phyloP scores from a whole-genome alignment of 2,888 invertebrate genomes.

The Eledona agricola region DNA sequence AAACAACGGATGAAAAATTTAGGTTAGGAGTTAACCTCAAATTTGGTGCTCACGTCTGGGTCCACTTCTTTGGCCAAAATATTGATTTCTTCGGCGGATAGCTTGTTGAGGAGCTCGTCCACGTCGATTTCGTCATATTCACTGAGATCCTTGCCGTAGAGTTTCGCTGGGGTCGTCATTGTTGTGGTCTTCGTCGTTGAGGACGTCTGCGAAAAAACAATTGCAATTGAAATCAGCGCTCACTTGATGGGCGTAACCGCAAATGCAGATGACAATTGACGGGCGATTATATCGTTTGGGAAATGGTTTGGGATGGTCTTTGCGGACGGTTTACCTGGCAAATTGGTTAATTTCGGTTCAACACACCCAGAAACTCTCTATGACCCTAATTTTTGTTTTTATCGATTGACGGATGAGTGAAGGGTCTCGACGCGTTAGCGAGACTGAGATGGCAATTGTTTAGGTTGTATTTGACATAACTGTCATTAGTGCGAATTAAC shows the following conservation, averaged over 20 bases:
- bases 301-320: constrained; percentile 2
- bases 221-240: constrained; percentile 32
- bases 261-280: constrained; percentile 12
- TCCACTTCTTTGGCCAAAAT: constrained; percentile 98
- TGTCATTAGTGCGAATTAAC: not conserved
- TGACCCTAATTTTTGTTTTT: constrained; percentile 52
- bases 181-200: constrained; percentile 88
- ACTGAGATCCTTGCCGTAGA: constrained; percentile 89
- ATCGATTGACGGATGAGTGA: constrained; percentile 23
- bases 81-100: constrained; percentile 95
- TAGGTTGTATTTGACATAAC: constrained; percentile 7
- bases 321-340: constrained; percentile 14
- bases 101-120: constrained; percentile 90
- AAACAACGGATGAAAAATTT: constrained; percentile 39
- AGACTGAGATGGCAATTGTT: constrained; percentile 8
- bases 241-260: constrained; percentile 34
- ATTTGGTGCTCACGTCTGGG: constrained; percentile 87
- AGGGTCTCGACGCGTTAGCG: constrained; percentile 6
- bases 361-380: constrained; percentile 53
- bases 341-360: constrained; percentile 39
- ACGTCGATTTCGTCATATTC: constrained; percentile 95
- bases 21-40: constrained; percentile 9
- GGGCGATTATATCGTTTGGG: not conserved
- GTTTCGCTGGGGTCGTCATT: constrained; percentile 88
- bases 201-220: constrained; percentile 76